These are phyloP conservation scores for Peromyscus maniculatus DNA, from an alignment of 2,113 vertebrate genomes.

Conservation along the genomic window DNA sequence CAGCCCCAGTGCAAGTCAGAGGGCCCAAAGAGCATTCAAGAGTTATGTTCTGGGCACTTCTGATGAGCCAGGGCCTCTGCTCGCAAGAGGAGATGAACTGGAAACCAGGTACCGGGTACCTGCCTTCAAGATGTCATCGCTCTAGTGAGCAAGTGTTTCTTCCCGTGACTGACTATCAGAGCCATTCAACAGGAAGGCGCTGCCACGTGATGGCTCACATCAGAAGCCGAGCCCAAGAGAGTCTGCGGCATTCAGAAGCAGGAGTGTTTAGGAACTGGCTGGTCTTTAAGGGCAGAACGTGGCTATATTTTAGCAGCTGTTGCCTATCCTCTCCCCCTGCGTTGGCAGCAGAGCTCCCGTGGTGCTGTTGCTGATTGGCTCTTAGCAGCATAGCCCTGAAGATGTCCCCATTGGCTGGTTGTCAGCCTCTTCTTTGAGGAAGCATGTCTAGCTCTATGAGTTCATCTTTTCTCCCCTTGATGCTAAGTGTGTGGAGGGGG, in stretches of 20 bases:
- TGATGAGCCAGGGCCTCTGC: neutral
- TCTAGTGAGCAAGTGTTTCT: neutral
- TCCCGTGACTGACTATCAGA: neutral
- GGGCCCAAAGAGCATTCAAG: neutral
- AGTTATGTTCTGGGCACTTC: neutral
- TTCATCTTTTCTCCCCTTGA: neutral
- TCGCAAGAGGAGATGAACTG: neutral
- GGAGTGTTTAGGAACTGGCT: neutral
- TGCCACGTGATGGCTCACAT: neutral
- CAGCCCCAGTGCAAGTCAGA: neutral
- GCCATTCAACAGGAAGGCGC: neutral
- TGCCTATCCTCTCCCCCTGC: accelerated
- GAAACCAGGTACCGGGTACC: neutral
- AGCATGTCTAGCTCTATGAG: accelerated
- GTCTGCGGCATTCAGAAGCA: neutral
- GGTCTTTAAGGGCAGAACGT: neutral
- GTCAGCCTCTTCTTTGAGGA: neutral
- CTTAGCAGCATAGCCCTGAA: neutral
- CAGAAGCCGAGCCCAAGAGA: neutral
- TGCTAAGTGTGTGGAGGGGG: neutral
- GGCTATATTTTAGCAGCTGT: accelerated
- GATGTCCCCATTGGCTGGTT: neutral
- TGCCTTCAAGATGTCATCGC: neutral
- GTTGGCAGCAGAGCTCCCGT: accelerated
- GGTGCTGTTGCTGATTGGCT: neutral